Conservation (phyloP, 1,140 invertebrate species). For the Ostrea edulis region DNA sequence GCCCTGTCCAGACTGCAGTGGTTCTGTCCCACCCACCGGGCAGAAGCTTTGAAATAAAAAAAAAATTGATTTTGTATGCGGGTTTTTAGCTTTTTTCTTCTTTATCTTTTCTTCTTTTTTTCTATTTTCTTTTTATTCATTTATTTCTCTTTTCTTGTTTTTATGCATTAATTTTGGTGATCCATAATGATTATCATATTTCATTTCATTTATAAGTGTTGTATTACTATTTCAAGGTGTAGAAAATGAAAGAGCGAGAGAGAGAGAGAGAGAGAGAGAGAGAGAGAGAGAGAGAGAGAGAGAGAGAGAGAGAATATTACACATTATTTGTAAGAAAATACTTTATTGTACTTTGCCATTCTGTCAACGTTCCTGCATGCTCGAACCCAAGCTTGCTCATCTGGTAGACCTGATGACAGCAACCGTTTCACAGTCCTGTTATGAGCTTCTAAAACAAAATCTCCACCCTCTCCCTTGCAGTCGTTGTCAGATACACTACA, state of each 20-base stretch:
- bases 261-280: too few species aligned
- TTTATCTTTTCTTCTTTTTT: background rate
- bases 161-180: too few species aligned
- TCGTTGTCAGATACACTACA: slow-evolving; percentile 21
- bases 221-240: too few species aligned
- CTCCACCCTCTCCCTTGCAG: slow-evolving; percentile 43
- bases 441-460: slow-evolving; percentile 28
- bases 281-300: background rate
- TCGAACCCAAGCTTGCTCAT: background rate
- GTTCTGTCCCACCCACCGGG: background rate
- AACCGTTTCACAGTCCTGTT: slow-evolving; percentile 34
- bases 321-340: background rate
- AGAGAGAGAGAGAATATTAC: background rate
- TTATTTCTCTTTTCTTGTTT: too few species aligned
- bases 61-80: too few species aligned
- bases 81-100: background rate
- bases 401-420: slow-evolving; percentile 40
- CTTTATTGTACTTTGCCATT: background rate
- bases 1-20: slow-evolving; percentile 10
- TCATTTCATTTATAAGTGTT: too few species aligned
- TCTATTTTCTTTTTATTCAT: too few species aligned
- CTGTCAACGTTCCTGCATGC: background rate
- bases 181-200: too few species aligned
- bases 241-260: background rate
- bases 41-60: background rate